A percentile compares a stretch with the other conserved stretches of the same genome.
Evolutionary conservation across 1,140 invertebrate genomes (phyloP).

Genomic region (Temnothorax nylanderi): DNA sequence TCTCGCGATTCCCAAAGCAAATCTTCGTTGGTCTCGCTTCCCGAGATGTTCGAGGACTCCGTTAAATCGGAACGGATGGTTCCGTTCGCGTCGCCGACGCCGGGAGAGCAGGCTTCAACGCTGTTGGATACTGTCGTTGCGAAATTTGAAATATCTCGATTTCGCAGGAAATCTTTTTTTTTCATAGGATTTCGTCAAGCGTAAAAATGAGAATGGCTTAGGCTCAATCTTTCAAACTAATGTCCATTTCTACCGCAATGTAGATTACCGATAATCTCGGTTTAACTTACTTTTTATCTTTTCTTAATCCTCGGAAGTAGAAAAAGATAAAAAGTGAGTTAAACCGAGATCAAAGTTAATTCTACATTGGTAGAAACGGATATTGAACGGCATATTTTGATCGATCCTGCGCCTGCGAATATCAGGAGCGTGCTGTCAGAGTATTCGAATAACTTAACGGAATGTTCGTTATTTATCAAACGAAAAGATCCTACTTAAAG

Average conservation of each 20-base stretch:
- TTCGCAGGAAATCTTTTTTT: not conserved
- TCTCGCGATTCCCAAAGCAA: not conserved
- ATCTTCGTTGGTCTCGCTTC: not conserved
- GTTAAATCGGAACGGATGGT: not conserved
- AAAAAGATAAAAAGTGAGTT: no score
- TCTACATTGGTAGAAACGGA: no score
- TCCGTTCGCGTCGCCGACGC: not conserved
- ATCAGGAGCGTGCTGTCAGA: not conserved
- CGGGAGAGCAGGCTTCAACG: not conserved
- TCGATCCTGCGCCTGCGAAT: not conserved
- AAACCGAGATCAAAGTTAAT: no score
- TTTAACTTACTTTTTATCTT: no score
- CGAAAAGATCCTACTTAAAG: not conserved
- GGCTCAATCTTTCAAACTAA: no score
- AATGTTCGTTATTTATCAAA: not conserved
- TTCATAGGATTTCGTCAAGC: not conserved
- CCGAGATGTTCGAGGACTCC: not conserved
- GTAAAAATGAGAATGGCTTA: not conserved
- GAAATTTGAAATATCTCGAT: not conserved
- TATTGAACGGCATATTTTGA: no score
- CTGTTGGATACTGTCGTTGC: no score
- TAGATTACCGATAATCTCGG: no score
- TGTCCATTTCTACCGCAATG: no score
- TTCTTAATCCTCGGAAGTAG: no score
- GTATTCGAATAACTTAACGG: not conserved